Evolutionary conservation across 1,140 invertebrate genomes (phyloP).

Genomic region (Olivierus martensii): DNA sequence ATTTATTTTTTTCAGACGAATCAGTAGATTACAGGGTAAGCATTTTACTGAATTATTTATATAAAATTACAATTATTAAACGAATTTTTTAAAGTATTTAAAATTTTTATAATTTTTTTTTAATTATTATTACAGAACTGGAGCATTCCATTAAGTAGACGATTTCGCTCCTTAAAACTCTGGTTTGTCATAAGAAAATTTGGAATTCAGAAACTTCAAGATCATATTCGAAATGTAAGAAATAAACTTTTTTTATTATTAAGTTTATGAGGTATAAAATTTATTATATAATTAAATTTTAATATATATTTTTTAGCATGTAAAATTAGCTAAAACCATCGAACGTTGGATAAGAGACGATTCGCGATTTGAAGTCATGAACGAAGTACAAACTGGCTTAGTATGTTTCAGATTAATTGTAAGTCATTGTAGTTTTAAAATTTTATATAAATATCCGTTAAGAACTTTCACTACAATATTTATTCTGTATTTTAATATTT

Average conservation of each 20-base stretch:
- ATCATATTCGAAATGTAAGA: constrained; percentile 38
- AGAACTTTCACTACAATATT: too few relatives aligned
- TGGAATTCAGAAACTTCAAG: constrained; percentile 40
- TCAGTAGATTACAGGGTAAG: constrained; percentile 80
- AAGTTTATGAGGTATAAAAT: too few relatives aligned
- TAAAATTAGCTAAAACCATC: constrained; percentile 83
- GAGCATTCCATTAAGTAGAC: constrained; percentile 82
- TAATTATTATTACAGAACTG: constrained; percentile 76
- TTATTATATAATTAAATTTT: too few relatives aligned
- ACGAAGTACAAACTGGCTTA: constrained; percentile 57
- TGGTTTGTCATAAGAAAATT: constrained; percentile 45
- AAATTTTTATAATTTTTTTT: too few relatives aligned
- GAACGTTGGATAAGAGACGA: constrained; percentile 71
- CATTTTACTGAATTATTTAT: constrained; percentile 44
- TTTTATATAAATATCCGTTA: too few relatives aligned
- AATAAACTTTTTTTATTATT: too few relatives aligned
- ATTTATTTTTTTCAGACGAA: constrained; percentile 41
- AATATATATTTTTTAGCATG: constrained; percentile 71
- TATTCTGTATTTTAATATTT: constrained; percentile 1
- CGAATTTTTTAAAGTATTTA: too few relatives aligned
- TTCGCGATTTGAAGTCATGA: constrained; percentile 83
- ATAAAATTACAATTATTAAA: too few relatives aligned
- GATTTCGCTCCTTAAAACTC: constrained; percentile 42
- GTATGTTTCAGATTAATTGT: constrained; percentile 59
- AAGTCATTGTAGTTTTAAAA: too few relatives aligned